Evolutionary conservation across 2,113 vertebrate genomes (phyloP).

Genomic region (Oxyura jamaicensis): DNA sequence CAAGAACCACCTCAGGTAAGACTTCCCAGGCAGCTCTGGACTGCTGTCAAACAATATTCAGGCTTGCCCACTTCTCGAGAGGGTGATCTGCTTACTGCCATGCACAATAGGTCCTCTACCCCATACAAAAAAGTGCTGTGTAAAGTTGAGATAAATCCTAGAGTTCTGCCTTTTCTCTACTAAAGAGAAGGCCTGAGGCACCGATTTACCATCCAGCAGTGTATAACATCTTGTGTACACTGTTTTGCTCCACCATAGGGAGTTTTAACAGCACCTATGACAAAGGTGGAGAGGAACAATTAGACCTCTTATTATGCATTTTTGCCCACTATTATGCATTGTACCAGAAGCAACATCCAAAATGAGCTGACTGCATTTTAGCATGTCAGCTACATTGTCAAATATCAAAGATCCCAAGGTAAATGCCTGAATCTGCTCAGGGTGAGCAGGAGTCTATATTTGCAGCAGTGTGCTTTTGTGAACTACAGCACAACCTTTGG

Average conservation of each 20-base stretch:
- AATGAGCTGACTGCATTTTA: background rate
- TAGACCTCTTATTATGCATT: background rate
- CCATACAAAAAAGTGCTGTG: background rate
- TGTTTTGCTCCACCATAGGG: background rate
- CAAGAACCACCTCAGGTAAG: constrained; percentile 93
- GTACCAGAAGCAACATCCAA: background rate
- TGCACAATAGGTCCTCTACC: background rate
- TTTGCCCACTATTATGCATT: background rate
- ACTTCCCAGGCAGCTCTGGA: background rate
- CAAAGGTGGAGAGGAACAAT: background rate
- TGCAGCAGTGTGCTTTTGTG: background rate
- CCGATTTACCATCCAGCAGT: background rate
- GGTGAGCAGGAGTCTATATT: background rate
- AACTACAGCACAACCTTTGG: background rate
- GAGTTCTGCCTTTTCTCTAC: background rate
- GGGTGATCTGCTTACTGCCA: background rate
- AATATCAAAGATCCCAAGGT: background rate
- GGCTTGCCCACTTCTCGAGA: background rate
- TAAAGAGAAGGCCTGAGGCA: background rate
- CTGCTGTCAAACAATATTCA: background rate
- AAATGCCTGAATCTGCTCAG: background rate
- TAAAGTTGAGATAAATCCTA: background rate
- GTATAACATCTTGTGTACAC: background rate
- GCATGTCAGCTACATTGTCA: background rate
- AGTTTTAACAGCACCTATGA: background rate